A percentile compares a stretch with the other conserved stretches of the same genome.
These are phyloP conservation scores for Dromococcyx pavoninus DNA, from an alignment of 2,797 vertebrate genomes.

Conservation along the genomic window DNA sequence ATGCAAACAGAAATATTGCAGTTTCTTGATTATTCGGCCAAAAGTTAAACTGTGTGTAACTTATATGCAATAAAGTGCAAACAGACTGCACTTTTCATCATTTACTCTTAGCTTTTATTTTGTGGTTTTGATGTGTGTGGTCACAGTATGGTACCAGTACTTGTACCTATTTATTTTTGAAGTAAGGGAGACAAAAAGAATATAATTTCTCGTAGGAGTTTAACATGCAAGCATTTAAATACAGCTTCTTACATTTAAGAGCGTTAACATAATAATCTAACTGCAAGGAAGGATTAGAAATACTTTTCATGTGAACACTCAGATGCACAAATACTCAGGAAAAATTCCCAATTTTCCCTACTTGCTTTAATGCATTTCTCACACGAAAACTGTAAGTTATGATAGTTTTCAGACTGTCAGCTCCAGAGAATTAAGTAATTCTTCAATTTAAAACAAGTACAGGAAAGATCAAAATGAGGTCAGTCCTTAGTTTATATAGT, in stretches of 20 bases:
- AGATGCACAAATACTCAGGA: not conserved
- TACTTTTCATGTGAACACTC: not conserved
- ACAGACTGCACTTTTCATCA: not conserved
- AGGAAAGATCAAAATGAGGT: not conserved
- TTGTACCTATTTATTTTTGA: not conserved
- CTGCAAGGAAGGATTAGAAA: not conserved
- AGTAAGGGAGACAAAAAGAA: not conserved
- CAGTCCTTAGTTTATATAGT: not conserved
- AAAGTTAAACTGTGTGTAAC: not conserved
- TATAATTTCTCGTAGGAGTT: not conserved
- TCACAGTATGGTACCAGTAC: not conserved
- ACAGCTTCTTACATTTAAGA: not conserved
- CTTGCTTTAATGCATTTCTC: not conserved
- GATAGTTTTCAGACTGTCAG: not conserved
- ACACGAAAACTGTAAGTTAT: not conserved
- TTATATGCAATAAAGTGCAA: not conserved
- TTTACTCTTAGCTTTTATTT: not conserved
- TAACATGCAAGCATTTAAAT: not conserved
- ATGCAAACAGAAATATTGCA: not conserved
- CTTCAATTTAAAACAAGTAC: not conserved
- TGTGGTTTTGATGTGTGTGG: not conserved
- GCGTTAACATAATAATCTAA: not conserved
- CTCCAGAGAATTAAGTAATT: not conserved
- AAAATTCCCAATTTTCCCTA: not conserved
- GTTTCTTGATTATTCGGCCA: not conserved